Conservation (phyloP, 2,888 invertebrate genomes). For the Amphipoea lucens region DNA sequence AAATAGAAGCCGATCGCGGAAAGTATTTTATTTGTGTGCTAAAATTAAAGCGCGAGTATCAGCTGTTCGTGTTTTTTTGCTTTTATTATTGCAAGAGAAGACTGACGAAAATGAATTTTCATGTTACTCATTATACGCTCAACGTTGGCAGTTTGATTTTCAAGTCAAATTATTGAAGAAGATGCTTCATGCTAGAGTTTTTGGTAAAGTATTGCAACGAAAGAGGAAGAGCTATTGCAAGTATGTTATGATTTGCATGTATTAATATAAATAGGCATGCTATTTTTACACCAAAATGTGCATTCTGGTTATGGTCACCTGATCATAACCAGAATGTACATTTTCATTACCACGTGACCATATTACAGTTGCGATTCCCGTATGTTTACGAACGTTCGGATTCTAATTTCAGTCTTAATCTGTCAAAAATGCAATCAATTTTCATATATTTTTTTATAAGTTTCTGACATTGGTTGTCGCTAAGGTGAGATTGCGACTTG, state of each 20-base stretch:
- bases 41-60: slow-evolving; percentile 46
- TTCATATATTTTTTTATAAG: not conserved
- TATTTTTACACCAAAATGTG: not conserved
- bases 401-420: not conserved
- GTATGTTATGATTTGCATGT: not conserved
- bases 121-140: slow-evolving; percentile 24
- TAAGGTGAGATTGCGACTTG: not conserved
- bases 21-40: slow-evolving; percentile 50
- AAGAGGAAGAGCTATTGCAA: not conserved
- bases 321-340: not conserved
- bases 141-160: slow-evolving; percentile 26
- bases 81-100: slow-evolving; percentile 42
- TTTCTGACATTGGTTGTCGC: not conserved
- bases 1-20: slow-evolving; percentile 45
- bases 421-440: not conserved
- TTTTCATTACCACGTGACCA: not conserved
- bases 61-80: slow-evolving; percentile 52
- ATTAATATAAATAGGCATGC: not conserved
- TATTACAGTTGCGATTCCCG: not conserved
- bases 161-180: slow-evolving; percentile 29
- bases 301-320: not conserved
- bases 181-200: slow-evolving; percentile 11
- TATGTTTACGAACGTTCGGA: not conserved
- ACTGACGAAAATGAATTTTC: slow-evolving; percentile 39
- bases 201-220: slow-evolving; percentile 18